Base-by-base conservation (phyloP, 2,797 vertebrate species). In the Phylloscopus collybita region DNA sequence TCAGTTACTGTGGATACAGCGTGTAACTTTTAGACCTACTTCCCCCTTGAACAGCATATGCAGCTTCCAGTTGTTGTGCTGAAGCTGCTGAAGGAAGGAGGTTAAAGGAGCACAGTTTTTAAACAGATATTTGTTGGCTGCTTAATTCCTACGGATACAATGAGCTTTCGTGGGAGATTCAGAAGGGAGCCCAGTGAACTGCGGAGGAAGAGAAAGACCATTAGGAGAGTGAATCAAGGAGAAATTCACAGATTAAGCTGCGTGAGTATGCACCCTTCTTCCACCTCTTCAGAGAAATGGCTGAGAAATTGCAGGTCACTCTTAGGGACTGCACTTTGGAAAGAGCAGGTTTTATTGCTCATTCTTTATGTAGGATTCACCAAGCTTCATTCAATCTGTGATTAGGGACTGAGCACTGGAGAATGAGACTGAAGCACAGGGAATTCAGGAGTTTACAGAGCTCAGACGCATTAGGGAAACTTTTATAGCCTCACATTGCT, bases 131-230 rank as follows among this genome's bases (percentile, higher is more conserved):
- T 53, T 97, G 45, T 66, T 95, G 91, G 56, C 45, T 76, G 86
- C 74, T 92, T 65, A 78, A n/a, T 90, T 91, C 45, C 66, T 90
- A n/a, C 47, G 76, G 86, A 34, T 80, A 91, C 91, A 78, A 99
- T 99, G 99, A 99, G 99, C 96, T 99, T 99, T 97, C 98, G 98
- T 88, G 99, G 98, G 91, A 98, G 97, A 97, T 98, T 98, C 95
- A 98, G 90, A 85, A 96, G 76, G 86, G 98, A 98, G 86, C 97
- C 98, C 96, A 99, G 98, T 94, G 98, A 98, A 56, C 98, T 99
- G 96, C 97, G 99, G 97, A 99, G 81, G 98, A 99, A 98, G 98
- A 97, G 97, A 44, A 98, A 97, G 94, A 98, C 97, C 4, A 0
- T 97, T 69, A 98, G 95, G 95, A 98, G 98, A 96, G 97, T 98